phyloP scores from a whole-genome alignment of 2,113 vertebrate species.

The Thamnophis sirtalis region DNA sequence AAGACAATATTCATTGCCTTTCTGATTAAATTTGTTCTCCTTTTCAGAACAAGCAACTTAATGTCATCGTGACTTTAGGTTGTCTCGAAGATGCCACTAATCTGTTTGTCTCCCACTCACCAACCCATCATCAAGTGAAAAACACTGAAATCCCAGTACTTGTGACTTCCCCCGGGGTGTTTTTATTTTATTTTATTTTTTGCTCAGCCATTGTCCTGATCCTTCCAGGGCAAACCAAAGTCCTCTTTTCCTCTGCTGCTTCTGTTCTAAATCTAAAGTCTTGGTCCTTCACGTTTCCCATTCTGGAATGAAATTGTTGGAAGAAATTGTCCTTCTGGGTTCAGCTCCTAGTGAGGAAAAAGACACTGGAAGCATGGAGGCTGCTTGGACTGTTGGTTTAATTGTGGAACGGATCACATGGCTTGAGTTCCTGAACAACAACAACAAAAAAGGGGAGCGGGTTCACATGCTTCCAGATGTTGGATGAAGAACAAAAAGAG shows the following conservation, averaged over 20 bases:
- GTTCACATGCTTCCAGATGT: too few relatives aligned
- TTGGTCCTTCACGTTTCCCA: not conserved
- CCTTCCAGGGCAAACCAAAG: not conserved
- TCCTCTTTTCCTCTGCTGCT: not conserved
- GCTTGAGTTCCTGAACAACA: too few relatives aligned
- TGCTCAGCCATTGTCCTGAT: not conserved
- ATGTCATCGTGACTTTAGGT: not conserved
- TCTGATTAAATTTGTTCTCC: not conserved
- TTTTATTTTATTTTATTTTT: not conserved
- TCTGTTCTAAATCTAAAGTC: not conserved
- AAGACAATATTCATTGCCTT: not conserved
- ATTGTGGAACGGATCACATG: too few relatives aligned
- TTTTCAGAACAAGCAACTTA: not conserved
- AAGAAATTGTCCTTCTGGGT: too few relatives aligned
- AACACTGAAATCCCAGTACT: not conserved
- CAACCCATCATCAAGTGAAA: not conserved
- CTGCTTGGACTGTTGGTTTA: too few relatives aligned
- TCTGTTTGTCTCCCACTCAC: not conserved
- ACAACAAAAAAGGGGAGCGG: too few relatives aligned
- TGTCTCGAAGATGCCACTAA: not conserved
- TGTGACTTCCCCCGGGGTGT: not conserved
- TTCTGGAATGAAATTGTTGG: not conserved
- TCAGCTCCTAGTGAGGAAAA: too few relatives aligned
- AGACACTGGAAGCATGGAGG: too few relatives aligned
- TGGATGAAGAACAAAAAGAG: too few relatives aligned